phyloP scores from a whole-genome alignment of 1,140 invertebrate species.

The Caerostris darwini region DNA sequence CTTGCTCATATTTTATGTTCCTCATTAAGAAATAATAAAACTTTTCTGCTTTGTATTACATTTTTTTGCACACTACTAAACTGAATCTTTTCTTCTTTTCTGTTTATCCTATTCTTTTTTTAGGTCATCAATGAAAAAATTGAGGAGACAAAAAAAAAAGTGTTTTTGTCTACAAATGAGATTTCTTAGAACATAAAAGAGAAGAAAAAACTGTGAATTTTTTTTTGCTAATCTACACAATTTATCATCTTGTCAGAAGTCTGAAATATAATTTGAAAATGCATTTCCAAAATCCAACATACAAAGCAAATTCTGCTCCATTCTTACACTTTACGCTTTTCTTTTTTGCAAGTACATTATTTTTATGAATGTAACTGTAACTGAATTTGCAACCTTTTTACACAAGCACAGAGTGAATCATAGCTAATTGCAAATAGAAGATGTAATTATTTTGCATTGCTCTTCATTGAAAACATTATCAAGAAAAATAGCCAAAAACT shows the following conservation, averaged over 20 bases:
- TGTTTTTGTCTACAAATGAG: neutral
- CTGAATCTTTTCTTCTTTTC: no score
- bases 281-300: neutral
- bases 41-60: no score
- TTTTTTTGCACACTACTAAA: no score
- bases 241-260: neutral
- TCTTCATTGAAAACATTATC: no score
- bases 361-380: neutral
- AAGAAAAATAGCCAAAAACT: no score
- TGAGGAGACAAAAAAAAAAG: neutral
- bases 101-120: no score
- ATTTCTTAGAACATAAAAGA: neutral
- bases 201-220: neutral
- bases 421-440: neutral
- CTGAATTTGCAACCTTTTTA: neutral
- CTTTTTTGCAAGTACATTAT: neutral
- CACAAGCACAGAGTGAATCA: neutral
- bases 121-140: no score
- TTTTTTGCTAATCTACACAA: neutral
- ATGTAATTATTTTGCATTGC: neutral
- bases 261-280: neutral
- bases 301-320: neutral
- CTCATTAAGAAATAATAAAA: no score
- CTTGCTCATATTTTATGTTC: no score
- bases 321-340: neutral